These are phyloP conservation scores for Cyanoderma ruficeps DNA, from an alignment of 2,113 vertebrate species.

Conservation along the genomic window DNA sequence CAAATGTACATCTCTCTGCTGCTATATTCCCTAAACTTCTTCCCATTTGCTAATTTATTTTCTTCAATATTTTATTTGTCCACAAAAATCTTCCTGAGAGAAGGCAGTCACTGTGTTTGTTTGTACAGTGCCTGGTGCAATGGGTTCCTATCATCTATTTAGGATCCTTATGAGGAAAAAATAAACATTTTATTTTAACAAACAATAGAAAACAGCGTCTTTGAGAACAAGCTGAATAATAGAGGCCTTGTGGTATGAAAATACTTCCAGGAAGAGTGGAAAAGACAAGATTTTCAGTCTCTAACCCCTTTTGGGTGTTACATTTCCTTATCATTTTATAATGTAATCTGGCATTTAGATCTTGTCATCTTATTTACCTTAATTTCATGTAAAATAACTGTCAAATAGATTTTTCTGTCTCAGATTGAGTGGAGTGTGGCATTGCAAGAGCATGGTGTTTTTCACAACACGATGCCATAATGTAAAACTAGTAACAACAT, in stretches of 20 bases:
- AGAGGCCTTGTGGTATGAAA: conserved; percentile 1
- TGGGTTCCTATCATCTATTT: neutral
- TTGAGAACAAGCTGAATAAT: conserved; percentile 14
- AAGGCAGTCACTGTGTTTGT: neutral
- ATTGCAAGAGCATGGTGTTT: neutral
- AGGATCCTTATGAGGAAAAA: conserved; percentile 15
- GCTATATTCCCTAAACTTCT: neutral
- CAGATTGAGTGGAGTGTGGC: neutral
- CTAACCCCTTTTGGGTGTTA: neutral
- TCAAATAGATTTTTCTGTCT: neutral
- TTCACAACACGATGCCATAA: neutral
- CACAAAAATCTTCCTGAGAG: neutral
- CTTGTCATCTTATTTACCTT: neutral
- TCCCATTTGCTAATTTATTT: neutral
- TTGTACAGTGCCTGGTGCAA: conserved; percentile 7
- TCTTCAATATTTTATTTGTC: neutral
- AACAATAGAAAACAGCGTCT: conserved; percentile 13
- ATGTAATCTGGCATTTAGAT: neutral
- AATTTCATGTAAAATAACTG: neutral
- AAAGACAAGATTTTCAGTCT: conserved; percentile 10
- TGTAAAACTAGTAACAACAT: neutral
- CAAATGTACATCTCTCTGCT: neutral
- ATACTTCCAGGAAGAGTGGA: neutral
- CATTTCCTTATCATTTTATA: neutral
- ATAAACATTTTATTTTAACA: conserved; percentile 1